Conservation (phyloP, 23 tunicate genomes). For the Trididemnum clinides region DNA sequence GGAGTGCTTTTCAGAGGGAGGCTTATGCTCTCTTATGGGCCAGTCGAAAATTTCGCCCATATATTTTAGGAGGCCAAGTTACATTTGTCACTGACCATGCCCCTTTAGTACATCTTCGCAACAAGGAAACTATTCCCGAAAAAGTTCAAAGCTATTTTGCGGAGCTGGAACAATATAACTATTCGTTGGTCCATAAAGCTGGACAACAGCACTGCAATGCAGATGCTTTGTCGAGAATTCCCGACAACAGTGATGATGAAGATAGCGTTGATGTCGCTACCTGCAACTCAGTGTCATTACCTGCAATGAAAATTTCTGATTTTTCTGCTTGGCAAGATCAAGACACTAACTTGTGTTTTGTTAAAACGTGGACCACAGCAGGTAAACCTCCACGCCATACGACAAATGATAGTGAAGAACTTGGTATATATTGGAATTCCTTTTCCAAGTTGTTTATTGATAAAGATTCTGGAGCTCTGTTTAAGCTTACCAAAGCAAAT, state of each 20-base stretch:
- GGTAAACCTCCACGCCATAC: not conserved
- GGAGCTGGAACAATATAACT: not conserved
- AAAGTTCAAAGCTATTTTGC: not conserved
- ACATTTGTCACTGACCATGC: conserved; percentile 38
- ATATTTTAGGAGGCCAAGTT: conserved; percentile 19
- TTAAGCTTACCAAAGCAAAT: not conserved
- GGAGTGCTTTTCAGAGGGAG: not conserved
- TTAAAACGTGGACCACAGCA: not conserved
- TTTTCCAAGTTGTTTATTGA: not conserved
- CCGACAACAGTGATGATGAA: too few relatives aligned
- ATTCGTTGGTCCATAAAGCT: too few relatives aligned
- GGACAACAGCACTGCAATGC: too few relatives aligned
- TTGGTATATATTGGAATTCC: not conserved
- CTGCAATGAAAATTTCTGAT: too few relatives aligned
- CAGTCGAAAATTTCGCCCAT: conserved; percentile 6
- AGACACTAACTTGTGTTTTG: not conserved
- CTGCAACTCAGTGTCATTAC: too few relatives aligned
- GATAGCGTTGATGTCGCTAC: too few relatives aligned
- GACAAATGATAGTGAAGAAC: not conserved
- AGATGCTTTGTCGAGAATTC: too few relatives aligned
- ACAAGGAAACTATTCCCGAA: not conserved
- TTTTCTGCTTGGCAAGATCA: too few relatives aligned
- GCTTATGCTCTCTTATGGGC: not conserved
- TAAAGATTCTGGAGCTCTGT: not conserved
- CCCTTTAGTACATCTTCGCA: not conserved